Evolutionary conservation across 35 echinoderm and acorn worm species (phyloP).

Genomic region (Apostichopus japonicus): DNA sequence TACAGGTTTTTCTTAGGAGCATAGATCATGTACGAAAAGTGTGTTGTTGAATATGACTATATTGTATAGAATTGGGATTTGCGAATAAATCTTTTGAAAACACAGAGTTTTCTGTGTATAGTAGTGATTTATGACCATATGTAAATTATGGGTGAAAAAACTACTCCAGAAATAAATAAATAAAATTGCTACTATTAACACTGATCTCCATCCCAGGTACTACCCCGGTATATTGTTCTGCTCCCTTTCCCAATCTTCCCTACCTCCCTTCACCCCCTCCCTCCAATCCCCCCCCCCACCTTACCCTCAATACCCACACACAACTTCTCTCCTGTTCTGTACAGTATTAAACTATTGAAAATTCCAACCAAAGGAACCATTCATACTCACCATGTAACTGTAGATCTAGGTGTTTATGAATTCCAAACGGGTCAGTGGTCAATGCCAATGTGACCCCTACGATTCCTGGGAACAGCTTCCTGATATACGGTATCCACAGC

Average conservation of each 20-base stretch:
- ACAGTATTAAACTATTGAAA: no score
- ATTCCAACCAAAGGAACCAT: no score
- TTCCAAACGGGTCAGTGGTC: constrained; percentile 45
- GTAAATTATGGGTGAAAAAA: no score
- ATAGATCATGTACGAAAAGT: no score
- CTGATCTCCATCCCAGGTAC: not conserved
- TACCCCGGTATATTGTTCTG: not conserved
- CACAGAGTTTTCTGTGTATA: no score
- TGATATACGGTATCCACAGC: constrained; percentile 77
- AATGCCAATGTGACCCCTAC: constrained; percentile 65
- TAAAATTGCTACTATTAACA: not conserved
- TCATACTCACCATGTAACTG: constrained; percentile 81
- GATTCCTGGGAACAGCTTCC: constrained; percentile 76
- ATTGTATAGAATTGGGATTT: no score
- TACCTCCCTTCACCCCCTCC: not conserved
- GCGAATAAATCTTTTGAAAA: no score
- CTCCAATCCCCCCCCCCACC: not conserved
- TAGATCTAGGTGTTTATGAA: constrained; percentile 76
- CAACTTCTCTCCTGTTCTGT: no score
- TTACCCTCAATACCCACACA: not conserved
- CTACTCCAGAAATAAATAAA: no score
- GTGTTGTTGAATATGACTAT: no score
- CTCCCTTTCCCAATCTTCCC: not conserved
- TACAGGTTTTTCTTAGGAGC: no score
- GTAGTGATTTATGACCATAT: no score